Conservation (phyloP, 2,888 invertebrate species). For the Diarsia brunnea region DNA sequence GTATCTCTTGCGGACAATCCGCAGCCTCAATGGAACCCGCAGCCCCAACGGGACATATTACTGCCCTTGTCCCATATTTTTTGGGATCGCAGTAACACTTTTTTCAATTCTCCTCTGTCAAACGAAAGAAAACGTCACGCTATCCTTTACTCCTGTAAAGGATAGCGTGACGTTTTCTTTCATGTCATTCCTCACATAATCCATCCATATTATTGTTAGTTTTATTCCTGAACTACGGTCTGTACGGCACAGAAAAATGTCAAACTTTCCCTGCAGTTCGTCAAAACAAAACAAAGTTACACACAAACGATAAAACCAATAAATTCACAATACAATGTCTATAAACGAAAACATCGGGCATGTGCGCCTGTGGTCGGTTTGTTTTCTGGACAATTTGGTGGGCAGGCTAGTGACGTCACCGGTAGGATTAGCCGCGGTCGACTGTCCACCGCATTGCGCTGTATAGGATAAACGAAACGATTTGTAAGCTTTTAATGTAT, state of each 20-base stretch:
- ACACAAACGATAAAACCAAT: slow-evolving; percentile 12
- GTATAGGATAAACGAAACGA: slow-evolving; percentile 45
- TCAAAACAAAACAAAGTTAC: slow-evolving; percentile 8
- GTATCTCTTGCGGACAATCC: too few relatives aligned
- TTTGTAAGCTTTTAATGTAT: slow-evolving; percentile 56
- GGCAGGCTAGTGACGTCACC: slow-evolving; percentile 51
- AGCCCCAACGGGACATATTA: too few relatives aligned
- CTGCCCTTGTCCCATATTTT: too few relatives aligned
- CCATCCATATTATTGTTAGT: too few relatives aligned
- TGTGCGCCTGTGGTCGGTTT: slow-evolving; percentile 49
- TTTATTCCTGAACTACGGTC: neutral
- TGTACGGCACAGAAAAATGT: neutral
- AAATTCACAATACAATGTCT: slow-evolving; percentile 45
- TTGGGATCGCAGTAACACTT: too few relatives aligned
- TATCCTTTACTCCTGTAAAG: too few relatives aligned
- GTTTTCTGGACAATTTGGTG: slow-evolving; percentile 61
- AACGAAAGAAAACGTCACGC: too few relatives aligned
- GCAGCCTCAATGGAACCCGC: too few relatives aligned
- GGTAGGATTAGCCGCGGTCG: slow-evolving; percentile 59
- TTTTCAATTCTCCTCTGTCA: too few relatives aligned
- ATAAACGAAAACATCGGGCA: slow-evolving; percentile 51
- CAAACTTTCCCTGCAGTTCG: neutral
- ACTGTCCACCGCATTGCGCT: slow-evolving; percentile 53
- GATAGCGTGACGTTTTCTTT: too few relatives aligned
- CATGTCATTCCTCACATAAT: too few relatives aligned